Evolutionary conservation across 2,888 invertebrate genomes (phyloP).

Genomic region (Nebria salina): DNA sequence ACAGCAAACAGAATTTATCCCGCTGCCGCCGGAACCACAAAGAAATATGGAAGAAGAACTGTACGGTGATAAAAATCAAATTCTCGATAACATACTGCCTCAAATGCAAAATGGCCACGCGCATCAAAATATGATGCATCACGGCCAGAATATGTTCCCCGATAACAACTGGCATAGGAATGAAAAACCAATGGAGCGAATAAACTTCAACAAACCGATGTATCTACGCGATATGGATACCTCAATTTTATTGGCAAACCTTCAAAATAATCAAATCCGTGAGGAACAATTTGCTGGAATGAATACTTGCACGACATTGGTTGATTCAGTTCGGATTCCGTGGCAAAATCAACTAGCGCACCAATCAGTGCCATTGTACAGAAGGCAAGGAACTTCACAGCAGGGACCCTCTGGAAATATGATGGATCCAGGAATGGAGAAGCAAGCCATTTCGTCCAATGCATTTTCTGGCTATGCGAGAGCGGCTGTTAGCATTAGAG

Average conservation of each 20-base stretch:
- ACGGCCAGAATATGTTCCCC: conserved; percentile 50
- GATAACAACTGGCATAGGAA: conserved; percentile 51
- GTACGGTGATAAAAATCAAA: conserved; percentile 49
- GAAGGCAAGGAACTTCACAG: conserved; percentile 58
- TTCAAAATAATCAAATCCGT: conserved; percentile 37
- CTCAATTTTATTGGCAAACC: conserved; percentile 34
- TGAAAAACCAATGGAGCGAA: conserved; percentile 58
- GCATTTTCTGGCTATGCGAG: conserved; percentile 53
- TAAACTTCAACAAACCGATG: conserved; percentile 59
- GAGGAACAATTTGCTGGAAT: conserved; percentile 15
- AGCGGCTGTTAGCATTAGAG: conserved; percentile 49
- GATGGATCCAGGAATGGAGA: conserved; percentile 21
- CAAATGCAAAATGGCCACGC: conserved; percentile 48
- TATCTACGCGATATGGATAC: conserved; percentile 56
- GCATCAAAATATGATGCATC: conserved; percentile 46
- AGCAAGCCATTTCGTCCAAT: conserved; percentile 42
- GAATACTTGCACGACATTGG: conserved; percentile 10
- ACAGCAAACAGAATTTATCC: conserved; percentile 53
- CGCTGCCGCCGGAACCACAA: conserved; percentile 51
- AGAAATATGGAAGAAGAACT: conserved; percentile 52
- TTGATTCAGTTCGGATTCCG: conserved; percentile 35
- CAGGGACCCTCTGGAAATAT: conserved; percentile 12
- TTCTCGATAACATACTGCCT: conserved; percentile 30
- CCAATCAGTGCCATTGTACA: conserved; percentile 64
- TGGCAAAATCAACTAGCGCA: conserved; percentile 48